A percentile compares a stretch with the other conserved stretches of the same genome.
phyloP scores from a whole-genome alignment of 1,140 invertebrate species.

The Sycophila sp. region DNA sequence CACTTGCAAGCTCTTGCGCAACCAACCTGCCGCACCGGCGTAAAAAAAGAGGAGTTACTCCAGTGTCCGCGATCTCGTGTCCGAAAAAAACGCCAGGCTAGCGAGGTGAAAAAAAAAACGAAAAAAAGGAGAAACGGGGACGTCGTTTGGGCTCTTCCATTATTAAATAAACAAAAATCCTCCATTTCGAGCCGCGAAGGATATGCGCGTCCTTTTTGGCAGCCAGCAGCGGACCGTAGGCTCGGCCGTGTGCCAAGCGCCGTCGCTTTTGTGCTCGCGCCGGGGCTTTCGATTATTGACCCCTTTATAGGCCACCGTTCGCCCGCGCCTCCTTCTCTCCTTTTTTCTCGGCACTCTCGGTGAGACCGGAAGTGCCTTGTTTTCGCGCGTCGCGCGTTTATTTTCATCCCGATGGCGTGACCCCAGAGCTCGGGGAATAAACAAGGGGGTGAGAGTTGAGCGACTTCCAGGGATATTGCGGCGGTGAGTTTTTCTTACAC shows the following conservation, averaged over 20 bases:
- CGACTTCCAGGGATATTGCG: no score
- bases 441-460: no score
- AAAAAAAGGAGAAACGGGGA: background rate
- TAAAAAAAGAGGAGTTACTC: background rate
- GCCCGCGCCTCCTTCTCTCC: no score
- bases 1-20: background rate
- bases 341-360: no score
- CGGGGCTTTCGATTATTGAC: background rate
- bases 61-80: no score
- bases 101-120: background rate
- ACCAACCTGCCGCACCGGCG: background rate
- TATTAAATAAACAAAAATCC: conserved; percentile 32
- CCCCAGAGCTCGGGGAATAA: no score
- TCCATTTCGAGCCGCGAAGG: background rate
- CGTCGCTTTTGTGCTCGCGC: background rate
- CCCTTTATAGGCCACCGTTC: background rate
- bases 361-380: no score
- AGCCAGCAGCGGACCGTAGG: background rate
- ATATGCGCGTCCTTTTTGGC: background rate
- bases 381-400: background rate
- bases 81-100: background rate
- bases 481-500: no score
- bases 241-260: no score
- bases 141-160: background rate
- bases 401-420: no score